phyloP scores from a whole-genome alignment of 2,888 invertebrate species.

The Invenusta paracnida region DNA sequence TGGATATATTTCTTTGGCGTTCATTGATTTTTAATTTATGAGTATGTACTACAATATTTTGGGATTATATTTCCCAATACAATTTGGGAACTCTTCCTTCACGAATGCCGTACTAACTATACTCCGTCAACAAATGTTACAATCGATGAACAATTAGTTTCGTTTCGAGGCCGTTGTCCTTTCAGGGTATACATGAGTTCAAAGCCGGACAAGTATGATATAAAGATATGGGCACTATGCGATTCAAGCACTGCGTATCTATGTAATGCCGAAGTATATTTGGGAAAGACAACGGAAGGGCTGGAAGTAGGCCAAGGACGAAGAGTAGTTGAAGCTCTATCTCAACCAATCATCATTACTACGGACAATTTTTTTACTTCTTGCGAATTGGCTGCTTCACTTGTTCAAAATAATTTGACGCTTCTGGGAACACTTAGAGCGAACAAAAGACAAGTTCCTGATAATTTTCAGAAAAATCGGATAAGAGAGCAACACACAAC shows the following conservation, averaged over 20 bases:
- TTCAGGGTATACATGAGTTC: neutral
- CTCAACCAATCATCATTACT: neutral
- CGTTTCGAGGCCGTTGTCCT: neutral
- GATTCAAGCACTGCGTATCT: neutral
- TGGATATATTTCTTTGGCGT: too few relatives aligned
- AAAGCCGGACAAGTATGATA: neutral
- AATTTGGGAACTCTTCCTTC: neutral
- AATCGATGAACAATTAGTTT: neutral
- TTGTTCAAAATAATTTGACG: neutral
- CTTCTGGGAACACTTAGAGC: neutral
- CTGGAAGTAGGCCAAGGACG: neutral
- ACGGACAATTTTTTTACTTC: neutral
- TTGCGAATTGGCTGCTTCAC: neutral
- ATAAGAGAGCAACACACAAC: neutral
- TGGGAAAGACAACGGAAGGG: neutral
- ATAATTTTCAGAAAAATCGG: neutral
- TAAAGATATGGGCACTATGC: neutral
- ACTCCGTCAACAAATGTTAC: neutral
- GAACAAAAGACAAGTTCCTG: neutral
- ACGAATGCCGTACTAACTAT: neutral
- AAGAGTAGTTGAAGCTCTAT: neutral
- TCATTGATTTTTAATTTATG: too few relatives aligned
- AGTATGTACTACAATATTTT: too few relatives aligned
- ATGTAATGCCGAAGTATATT: neutral
- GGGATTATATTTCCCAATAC: too few relatives aligned